Percentiles rank a stretch among this genome's conserved stretches.
phyloP scores from a whole-genome alignment of 1,140 invertebrate genomes.

The Hylyphantes graminicola region DNA sequence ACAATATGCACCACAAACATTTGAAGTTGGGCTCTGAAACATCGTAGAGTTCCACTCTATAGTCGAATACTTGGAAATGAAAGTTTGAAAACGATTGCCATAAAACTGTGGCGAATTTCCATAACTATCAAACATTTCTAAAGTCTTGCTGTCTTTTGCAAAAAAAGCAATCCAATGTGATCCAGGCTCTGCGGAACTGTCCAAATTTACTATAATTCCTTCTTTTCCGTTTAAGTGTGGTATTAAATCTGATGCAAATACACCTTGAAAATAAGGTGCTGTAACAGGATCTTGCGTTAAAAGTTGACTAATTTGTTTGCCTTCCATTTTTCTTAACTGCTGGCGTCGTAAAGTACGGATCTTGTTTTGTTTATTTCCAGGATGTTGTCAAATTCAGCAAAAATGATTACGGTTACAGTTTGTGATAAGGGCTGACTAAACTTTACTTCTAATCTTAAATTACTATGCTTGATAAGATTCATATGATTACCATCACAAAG shows the following conservation, averaged over 20 bases:
- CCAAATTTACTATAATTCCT: neutral
- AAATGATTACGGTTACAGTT: neutral
- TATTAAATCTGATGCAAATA: neutral
- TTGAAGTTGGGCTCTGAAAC: neutral
- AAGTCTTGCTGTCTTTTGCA: neutral
- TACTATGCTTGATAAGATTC: constrained; percentile 2
- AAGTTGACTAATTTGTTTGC: too few relatives aligned
- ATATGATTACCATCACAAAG: constrained; percentile 1
- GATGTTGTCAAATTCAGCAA: constrained; percentile 1
- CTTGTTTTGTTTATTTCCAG: constrained; percentile 10
- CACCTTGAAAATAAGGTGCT: neutral
- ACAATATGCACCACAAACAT: constrained; percentile 16
- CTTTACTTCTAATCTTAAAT: constrained; percentile 5
- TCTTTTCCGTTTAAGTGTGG: neutral
- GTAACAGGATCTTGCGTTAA: neutral
- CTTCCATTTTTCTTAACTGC: neutral
- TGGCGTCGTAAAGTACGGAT: neutral
- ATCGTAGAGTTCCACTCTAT: neutral
- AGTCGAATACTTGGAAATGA: neutral
- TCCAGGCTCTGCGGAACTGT: neutral
- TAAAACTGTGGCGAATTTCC: neutral
- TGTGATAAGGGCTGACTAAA: neutral
- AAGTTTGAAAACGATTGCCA: neutral
- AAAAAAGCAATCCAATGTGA: neutral
- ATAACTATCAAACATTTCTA: constrained; percentile 9